A percentile compares a stretch with the other conserved stretches of the same genome.
phyloP scores from a whole-genome alignment of 2,113 vertebrate species.

The Clarias macrocephalus region DNA sequence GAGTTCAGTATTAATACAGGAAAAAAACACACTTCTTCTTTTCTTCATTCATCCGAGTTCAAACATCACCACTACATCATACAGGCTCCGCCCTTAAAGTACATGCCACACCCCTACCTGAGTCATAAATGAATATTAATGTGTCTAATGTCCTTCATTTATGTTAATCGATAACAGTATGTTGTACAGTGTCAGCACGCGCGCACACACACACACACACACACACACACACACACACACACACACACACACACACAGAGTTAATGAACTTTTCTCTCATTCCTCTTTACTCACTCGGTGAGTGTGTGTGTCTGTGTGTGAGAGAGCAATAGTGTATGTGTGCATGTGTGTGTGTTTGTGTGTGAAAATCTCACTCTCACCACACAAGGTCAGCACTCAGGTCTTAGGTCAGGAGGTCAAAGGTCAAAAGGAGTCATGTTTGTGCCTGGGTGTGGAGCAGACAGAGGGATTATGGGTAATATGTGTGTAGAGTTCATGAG shows the following conservation, averaged over 20 bases:
- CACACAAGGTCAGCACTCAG: slow-evolving; percentile 45
- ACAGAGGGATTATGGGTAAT: slow-evolving; percentile 43
- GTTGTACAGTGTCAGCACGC: too few relatives aligned
- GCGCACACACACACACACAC: too few relatives aligned
- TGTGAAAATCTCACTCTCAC: not conserved
- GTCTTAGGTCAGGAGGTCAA: slow-evolving; percentile 48
- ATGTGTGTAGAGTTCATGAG: slow-evolving; percentile 31
- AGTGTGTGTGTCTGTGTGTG: too few relatives aligned
- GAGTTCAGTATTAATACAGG: not conserved
- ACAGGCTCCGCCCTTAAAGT: not conserved
- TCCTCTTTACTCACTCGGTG: not conserved
- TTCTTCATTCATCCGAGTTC: not conserved
- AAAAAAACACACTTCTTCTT: not conserved
- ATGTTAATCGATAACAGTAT: not conserved
- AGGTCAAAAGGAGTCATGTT: slow-evolving; percentile 56
- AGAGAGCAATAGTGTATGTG: not conserved
- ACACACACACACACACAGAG: not conserved
- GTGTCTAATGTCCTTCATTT: not conserved
- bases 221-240: too few relatives aligned
- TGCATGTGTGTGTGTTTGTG: not conserved
- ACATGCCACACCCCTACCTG: not conserved
- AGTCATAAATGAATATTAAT: not conserved
- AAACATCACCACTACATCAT: not conserved
- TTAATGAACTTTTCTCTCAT: not conserved
- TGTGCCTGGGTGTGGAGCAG: slow-evolving; percentile 46